These are phyloP conservation scores for Chrysopilus asiliformis DNA, from an alignment of 2,888 invertebrate species.

Conservation along the genomic window DNA sequence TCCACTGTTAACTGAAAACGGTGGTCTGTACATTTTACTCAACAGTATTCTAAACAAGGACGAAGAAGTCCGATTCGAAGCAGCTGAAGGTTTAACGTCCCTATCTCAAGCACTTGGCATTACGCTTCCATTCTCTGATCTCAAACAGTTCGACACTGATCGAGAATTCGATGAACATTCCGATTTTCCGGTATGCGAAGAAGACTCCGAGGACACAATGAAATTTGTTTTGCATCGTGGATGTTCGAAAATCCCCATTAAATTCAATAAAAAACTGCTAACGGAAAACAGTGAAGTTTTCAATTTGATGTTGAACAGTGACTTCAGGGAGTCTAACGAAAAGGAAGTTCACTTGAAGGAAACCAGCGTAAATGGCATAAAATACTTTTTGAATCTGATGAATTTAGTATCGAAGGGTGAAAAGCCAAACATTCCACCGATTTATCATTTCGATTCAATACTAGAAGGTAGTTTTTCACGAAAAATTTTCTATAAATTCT, in stretches of 20 bases:
- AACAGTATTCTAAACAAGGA: conserved; percentile 27
- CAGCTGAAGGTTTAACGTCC: conserved; percentile 30
- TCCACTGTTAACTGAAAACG: conserved; percentile 30
- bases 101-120: conserved; percentile 30
- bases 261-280: conserved; percentile 29
- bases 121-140: conserved; percentile 19
- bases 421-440: conserved; percentile 21
- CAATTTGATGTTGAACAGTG: conserved; percentile 33
- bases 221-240: conserved; percentile 14
- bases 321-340: conserved; percentile 32
- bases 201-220: conserved; percentile 8
- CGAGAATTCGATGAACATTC: conserved; percentile 20
- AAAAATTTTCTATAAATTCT: no score
- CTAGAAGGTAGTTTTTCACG: no score
- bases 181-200: conserved; percentile 15
- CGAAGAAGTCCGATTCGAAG: conserved; percentile 27
- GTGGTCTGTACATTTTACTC: conserved; percentile 27
- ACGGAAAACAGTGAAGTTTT: conserved; percentile 34
- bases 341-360: conserved; percentile 31
- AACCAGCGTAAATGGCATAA: conserved; percentile 27
- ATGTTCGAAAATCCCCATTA: conserved; percentile 17
- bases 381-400: conserved; percentile 33
- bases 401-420: conserved; percentile 20
- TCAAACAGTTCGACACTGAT: conserved; percentile 14
- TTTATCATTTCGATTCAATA: conserved; percentile 25